Conservation (phyloP, 2,888 invertebrate species). For the Machimus atricapillus region DNA sequence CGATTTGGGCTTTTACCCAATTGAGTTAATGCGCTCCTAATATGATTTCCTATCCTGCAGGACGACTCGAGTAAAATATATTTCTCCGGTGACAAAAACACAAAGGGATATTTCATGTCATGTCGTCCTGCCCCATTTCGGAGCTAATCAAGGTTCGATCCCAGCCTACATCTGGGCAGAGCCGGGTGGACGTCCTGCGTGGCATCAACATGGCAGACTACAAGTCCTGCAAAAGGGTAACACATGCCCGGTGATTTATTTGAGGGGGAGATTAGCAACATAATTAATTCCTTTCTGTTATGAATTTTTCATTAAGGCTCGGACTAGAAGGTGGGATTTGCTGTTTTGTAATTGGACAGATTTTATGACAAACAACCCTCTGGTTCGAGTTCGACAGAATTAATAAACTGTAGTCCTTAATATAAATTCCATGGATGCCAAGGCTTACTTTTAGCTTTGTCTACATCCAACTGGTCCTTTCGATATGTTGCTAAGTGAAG, state of each 20-base stretch:
- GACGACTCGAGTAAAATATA: slow-evolving; percentile 4
- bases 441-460: too few relatives aligned
- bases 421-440: not conserved
- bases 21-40: slow-evolving; percentile 13
- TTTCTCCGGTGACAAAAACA: slow-evolving; percentile 11
- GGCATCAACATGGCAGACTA: not conserved
- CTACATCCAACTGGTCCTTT: not conserved
- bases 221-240: not conserved
- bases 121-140: not conserved
- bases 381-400: not conserved
- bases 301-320: slow-evolving; percentile 2
- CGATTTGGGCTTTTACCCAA: slow-evolving; percentile 9
- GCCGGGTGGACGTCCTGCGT: not conserved
- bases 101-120: slow-evolving; percentile 24
- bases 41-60: not conserved
- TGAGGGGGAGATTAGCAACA: slow-evolving; percentile 20
- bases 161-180: not conserved
- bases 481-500: not conserved
- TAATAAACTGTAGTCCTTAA: not conserved
- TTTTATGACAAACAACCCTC: not conserved
- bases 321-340: not conserved
- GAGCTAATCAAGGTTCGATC: slow-evolving; percentile 15
- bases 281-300: slow-evolving; percentile 21
- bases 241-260: slow-evolving; percentile 29
- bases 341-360: not conserved